These are phyloP conservation scores for Corbicula japonica DNA, from an alignment of 2,888 invertebrate species.

Conservation along the genomic window DNA sequence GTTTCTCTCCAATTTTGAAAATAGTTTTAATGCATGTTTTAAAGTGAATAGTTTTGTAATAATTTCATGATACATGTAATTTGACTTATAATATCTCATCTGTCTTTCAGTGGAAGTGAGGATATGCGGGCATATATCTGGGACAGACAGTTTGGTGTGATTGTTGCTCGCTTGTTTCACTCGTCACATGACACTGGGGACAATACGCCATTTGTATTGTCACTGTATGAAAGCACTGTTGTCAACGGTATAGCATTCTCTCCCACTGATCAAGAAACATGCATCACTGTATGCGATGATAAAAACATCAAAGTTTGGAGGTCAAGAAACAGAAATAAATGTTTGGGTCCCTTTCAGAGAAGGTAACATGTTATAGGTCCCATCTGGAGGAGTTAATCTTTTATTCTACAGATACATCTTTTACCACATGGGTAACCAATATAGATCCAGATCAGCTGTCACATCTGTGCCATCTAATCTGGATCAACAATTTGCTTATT, in stretches of 20 bases:
- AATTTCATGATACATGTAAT: too few relatives aligned
- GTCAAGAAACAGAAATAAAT: conserved; percentile 61
- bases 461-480: too few relatives aligned
- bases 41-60: too few relatives aligned
- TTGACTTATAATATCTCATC: not conserved
- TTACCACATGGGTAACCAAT: too few relatives aligned
- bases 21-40: too few relatives aligned
- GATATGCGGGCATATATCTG: conserved; percentile 66
- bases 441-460: too few relatives aligned
- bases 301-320: conserved; percentile 68
- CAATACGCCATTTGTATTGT: conserved; percentile 8
- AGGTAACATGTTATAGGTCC: too few relatives aligned
- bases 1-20: not conserved
- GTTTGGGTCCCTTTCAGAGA: too few relatives aligned
- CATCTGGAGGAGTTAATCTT: too few relatives aligned
- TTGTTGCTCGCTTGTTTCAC: conserved; percentile 59
- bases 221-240: conserved; percentile 42
- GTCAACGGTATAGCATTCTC: conserved; percentile 69
- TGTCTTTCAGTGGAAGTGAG: conserved; percentile 69
- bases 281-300: conserved; percentile 71
- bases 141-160: conserved; percentile 65
- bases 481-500: too few relatives aligned
- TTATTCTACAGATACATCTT: too few relatives aligned
- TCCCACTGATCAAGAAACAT: conserved; percentile 64
- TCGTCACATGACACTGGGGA: conserved; percentile 23